A percentile compares a stretch with the other conserved stretches of the same genome.
phyloP scores from a whole-genome alignment of 2,888 invertebrate species.

The Plagodis dolabraria region DNA sequence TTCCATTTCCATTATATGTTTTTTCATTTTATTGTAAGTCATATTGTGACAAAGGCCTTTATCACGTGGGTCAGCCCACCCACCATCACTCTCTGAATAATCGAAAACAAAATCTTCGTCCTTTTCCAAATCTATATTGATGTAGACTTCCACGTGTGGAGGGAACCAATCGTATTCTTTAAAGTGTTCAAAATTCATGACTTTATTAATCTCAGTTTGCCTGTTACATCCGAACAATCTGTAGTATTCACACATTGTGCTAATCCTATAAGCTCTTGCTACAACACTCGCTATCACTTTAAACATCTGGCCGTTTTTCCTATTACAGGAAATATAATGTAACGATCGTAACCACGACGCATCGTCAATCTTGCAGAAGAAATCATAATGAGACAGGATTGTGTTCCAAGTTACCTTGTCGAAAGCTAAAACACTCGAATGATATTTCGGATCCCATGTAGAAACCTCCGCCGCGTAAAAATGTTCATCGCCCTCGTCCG shows the following conservation, averaged over 20 bases:
- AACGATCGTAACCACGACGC: slow-evolving; percentile 61
- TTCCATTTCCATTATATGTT: slow-evolving; percentile 50
- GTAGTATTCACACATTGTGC: slow-evolving; percentile 1
- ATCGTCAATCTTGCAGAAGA: slow-evolving; percentile 62
- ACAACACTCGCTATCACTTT: slow-evolving; percentile 53
- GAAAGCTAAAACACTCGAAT: slow-evolving; percentile 57
- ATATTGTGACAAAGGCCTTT: slow-evolving; percentile 55
- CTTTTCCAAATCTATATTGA: slow-evolving; percentile 50
- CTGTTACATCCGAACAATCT: not conserved
- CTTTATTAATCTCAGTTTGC: slow-evolving; percentile 6
- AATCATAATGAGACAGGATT: slow-evolving; percentile 59
- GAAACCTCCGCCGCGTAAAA: slow-evolving; percentile 45
- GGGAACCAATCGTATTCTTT: slow-evolving; percentile 46
- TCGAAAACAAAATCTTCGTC: slow-evolving; percentile 51
- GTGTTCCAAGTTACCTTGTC: slow-evolving; percentile 56
- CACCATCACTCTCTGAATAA: slow-evolving; percentile 53
- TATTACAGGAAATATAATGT: slow-evolving; percentile 54
- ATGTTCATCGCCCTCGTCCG: slow-evolving; percentile 29
- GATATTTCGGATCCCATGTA: slow-evolving; percentile 51
- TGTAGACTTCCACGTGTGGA: slow-evolving; percentile 49
- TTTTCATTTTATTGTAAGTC: slow-evolving; percentile 55
- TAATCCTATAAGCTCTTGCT: slow-evolving; percentile 54
- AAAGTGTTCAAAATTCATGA: slow-evolving; percentile 42
- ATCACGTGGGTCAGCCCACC: slow-evolving; percentile 61
- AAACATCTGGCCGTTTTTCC: slow-evolving; percentile 50